A percentile compares a stretch with the other conserved stretches of the same genome.
These are phyloP conservation scores for Panthera leo DNA, from an alignment of 2,113 vertebrate genomes.

Conservation along the genomic window DNA sequence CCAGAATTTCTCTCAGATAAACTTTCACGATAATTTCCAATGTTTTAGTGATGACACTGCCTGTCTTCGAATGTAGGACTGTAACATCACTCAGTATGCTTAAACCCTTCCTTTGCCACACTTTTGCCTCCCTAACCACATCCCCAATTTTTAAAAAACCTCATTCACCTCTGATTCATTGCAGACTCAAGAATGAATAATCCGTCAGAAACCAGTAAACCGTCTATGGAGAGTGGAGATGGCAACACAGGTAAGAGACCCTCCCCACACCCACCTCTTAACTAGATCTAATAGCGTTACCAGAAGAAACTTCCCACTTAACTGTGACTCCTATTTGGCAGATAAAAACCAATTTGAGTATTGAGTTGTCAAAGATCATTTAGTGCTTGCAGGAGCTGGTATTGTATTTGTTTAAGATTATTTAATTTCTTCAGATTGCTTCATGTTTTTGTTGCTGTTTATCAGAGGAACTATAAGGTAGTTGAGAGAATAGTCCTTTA, in stretches of 20 bases:
- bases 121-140: background rate
- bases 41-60: background rate
- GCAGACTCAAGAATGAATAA: conserved; percentile 99
- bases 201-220: conserved; percentile 97
- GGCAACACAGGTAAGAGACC: conserved; percentile 91
- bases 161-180: conserved; percentile 81
- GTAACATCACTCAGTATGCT: background rate
- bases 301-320: background rate
- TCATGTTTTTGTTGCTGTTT: background rate
- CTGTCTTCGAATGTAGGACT: background rate
- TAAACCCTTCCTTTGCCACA: background rate
- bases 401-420: background rate
- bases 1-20: background rate
- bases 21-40: background rate
- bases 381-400: background rate
- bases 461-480: background rate
- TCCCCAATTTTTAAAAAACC: background rate
- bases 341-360: background rate
- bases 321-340: background rate
- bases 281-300: background rate
- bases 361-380: background rate
- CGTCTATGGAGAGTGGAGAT: conserved; percentile 95
- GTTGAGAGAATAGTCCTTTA: background rate
- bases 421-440: background rate
- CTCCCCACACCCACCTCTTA: background rate